Conservation (phyloP, 2,113 vertebrate species). For the Pollimyrus isidori region DNA sequence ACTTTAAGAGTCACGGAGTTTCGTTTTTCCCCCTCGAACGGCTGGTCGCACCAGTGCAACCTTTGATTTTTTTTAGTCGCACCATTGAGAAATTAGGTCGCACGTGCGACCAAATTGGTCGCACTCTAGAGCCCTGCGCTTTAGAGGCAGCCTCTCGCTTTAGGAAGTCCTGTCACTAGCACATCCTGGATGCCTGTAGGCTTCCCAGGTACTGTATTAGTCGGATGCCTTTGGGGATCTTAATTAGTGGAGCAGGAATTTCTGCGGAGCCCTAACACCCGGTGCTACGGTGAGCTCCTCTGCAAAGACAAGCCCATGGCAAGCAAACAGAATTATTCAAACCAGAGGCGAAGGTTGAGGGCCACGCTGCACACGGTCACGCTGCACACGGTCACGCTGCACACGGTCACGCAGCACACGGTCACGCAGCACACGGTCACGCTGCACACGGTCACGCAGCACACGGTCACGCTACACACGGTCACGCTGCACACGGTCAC, state of each 20-base stretch:
- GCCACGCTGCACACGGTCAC: background rate
- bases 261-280: background rate
- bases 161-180: background rate
- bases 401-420: background rate
- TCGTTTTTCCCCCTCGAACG: no score
- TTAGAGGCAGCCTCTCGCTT: background rate
- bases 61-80: no score
- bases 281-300: background rate
- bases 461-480: background rate
- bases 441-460: background rate
- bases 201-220: no score
- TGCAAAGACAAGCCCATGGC: background rate
- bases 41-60: no score
- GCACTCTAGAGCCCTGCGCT: no score
- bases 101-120: no score
- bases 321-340: background rate
- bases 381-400: no score
- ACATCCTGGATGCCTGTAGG: background rate
- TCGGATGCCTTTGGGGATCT: background rate
- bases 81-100: no score
- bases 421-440: background rate
- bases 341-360: background rate
- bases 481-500: no score
- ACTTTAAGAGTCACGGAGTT: no score
- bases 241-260: background rate